phyloP scores from a whole-genome alignment of 2,888 invertebrate species.

The Drosophila macrothrix region DNA sequence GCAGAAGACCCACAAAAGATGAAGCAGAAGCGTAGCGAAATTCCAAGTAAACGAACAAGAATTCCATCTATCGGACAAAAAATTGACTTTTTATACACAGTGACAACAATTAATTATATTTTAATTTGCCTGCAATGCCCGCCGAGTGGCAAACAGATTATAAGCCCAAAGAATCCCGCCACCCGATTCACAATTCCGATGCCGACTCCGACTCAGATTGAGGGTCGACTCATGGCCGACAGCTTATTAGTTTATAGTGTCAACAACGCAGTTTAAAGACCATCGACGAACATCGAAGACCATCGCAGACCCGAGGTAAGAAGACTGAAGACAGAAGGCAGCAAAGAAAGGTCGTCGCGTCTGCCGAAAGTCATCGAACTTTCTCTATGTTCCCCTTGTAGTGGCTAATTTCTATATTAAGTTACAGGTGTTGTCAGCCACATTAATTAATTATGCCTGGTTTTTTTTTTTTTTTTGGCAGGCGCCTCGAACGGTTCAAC shows the following conservation, averaged over 20 bases:
- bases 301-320: slow-evolving; percentile 18
- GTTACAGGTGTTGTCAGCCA: slow-evolving; percentile 60
- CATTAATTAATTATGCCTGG: slow-evolving; percentile 58
- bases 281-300: slow-evolving; percentile 46
- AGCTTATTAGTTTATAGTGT: slow-evolving; percentile 78
- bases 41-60: slow-evolving; percentile 48
- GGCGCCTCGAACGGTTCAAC: slow-evolving; percentile 26
- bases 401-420: slow-evolving; percentile 72
- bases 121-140: slow-evolving; percentile 68
- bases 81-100: slow-evolving; percentile 76
- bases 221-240: slow-evolving; percentile 31
- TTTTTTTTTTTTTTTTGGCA: slow-evolving; percentile 17
- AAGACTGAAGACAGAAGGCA: slow-evolving; percentile 17
- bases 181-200: slow-evolving; percentile 2
- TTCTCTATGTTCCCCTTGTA: slow-evolving; percentile 66
- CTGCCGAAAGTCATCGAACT: slow-evolving; percentile 75
- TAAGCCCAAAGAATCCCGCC: slow-evolving; percentile 8
- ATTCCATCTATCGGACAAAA: slow-evolving; percentile 46
- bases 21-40: slow-evolving; percentile 48
- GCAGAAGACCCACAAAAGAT: slow-evolving; percentile 18
- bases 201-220: slow-evolving; percentile 6
- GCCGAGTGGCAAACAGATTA: slow-evolving; percentile 18
- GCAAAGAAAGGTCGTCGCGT: slow-evolving; percentile 65
- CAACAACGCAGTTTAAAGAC: slow-evolving; percentile 70
- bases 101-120: slow-evolving; percentile 80